A percentile compares a stretch with the other conserved stretches of the same genome.
These are phyloP conservation scores for Apodemia mormo DNA, from an alignment of 2,888 invertebrate species.

Conservation along the genomic window DNA sequence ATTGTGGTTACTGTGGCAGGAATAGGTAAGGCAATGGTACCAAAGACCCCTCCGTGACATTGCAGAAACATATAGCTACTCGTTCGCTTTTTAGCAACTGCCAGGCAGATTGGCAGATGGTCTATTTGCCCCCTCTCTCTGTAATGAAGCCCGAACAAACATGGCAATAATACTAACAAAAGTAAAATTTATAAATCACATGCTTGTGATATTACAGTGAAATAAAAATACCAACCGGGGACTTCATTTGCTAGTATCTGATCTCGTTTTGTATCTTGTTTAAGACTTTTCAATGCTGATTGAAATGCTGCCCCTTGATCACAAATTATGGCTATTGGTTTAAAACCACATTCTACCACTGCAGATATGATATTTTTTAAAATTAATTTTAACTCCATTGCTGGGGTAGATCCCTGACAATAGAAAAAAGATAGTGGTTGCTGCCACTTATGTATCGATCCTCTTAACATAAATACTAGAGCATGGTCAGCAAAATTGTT, in stretches of 20 bases:
- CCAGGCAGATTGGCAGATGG: too few species aligned
- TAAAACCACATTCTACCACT: background rate
- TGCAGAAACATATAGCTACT: too few species aligned
- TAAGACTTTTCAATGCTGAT: background rate
- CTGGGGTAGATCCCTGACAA: background rate
- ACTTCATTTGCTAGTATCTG: background rate
- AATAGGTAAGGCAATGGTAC: too few species aligned
- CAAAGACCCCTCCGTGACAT: too few species aligned
- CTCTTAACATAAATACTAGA: background rate
- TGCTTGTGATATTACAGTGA: too few species aligned
- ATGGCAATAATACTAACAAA: too few species aligned
- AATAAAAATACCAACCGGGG: background rate
- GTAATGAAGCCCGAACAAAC: too few species aligned
- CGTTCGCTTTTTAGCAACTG: too few species aligned
- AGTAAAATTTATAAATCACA: too few species aligned
- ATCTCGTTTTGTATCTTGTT: background rate
- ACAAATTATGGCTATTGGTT: background rate
- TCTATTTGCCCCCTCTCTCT: too few species aligned
- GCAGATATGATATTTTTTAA: background rate
- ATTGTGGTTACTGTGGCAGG: too few species aligned
- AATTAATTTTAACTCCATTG: background rate
- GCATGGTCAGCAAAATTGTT: background rate
- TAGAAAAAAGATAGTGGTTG: background rate
- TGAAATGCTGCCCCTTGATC: conserved; percentile 1
- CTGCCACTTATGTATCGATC: background rate